phyloP scores from a whole-genome alignment of 1,140 invertebrate genomes.

The Pogonognathellus flavescens region DNA sequence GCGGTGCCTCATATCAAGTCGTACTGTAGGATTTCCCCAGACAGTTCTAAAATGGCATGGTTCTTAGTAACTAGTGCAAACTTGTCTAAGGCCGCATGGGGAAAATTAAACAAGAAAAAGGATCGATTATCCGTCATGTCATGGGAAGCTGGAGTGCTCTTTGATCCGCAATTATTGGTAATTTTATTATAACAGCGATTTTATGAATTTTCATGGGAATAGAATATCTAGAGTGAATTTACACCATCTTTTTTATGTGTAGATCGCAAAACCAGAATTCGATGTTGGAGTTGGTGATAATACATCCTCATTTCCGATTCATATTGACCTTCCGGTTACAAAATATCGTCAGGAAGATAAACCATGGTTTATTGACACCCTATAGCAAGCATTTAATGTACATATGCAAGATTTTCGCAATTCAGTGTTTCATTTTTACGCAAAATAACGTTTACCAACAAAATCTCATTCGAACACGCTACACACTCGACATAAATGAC shows the following conservation, averaged over 20 bases:
- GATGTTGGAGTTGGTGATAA: conserved; percentile 69
- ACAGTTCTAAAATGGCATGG: conserved; percentile 77
- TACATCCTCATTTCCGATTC: conserved; percentile 75
- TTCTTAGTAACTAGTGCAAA: conserved; percentile 93
- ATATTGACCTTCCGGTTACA: conserved; percentile 83
- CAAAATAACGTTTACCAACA: no score
- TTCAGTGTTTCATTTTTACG: no score
- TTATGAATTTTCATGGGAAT: no score
- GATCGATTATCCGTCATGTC: conserved; percentile 82
- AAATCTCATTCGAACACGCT: no score
- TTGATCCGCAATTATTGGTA: conserved; percentile 87
- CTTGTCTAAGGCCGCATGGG: conserved; percentile 96
- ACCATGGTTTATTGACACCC: conserved; percentile 72
- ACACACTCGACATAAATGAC: no score
- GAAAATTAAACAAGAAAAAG: conserved; percentile 78
- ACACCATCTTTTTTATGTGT: conserved; percentile 51
- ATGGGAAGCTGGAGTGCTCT: conserved; percentile 92
- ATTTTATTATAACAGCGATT: conserved; percentile 63
- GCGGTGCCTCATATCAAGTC: conserved; percentile 96
- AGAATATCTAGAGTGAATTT: no score
- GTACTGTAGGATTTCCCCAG: conserved; percentile 84
- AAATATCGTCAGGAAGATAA: conserved; percentile 77
- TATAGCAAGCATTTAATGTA: not conserved
- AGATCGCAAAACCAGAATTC: conserved; percentile 69
- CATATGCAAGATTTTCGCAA: no score